Base-by-base conservation (phyloP, 92 coral and sea anemone genomes). In the Diadumene lineata region DNA sequence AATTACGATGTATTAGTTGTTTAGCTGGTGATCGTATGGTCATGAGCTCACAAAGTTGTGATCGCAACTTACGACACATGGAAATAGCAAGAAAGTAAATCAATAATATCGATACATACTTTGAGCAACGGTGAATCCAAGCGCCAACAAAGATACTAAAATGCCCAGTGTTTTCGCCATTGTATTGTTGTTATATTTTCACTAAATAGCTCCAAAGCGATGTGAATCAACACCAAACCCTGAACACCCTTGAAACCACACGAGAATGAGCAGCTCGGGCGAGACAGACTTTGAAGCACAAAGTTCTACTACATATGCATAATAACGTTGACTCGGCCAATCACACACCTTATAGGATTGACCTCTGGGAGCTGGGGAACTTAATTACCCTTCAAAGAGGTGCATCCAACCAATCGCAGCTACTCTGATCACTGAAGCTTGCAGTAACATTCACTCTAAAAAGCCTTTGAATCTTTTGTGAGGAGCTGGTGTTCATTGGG, bases 61-160 rank as follows among this genome's bases (percentile, higher is more conserved):
- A 13, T 6, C 6, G 6, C 6, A 6, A 4, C 48, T 13, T 16
- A 32, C n/a, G 75, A 64, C 65, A 21, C 50, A 29, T 48, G 76
- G 1, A 15, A 21, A 34, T 62, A 53, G 24, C 24, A 53, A 13
- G 10, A n/a, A n/a, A n/a, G n/a, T n/a, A n/a, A n/a, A n/a, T 8
- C 30, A 43, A 21, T 7, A 19, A 21, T 31, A 22, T 17, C 17
- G 51, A 21, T 7, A 13, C 38, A 62, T 26, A 11, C n/a, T 43
- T 62, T 62, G 31, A 29, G 77, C 77, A 26, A 56, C 77, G 56
- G 77, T 29, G 43, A 53, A 50, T n/a, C 66, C 66, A 72, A 72
- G 1, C 0, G 55, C 31, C 13, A 46, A 65, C 77, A 72, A n/a
- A 32, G 32, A 72, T 6, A 72, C 19, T 8, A 56, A 56, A 22